Percentiles rank a stretch among this genome's conserved stretches.
These are phyloP conservation scores for Nautilus pompilius DNA, from an alignment of 1,140 invertebrate species.

Conservation along the genomic window DNA sequence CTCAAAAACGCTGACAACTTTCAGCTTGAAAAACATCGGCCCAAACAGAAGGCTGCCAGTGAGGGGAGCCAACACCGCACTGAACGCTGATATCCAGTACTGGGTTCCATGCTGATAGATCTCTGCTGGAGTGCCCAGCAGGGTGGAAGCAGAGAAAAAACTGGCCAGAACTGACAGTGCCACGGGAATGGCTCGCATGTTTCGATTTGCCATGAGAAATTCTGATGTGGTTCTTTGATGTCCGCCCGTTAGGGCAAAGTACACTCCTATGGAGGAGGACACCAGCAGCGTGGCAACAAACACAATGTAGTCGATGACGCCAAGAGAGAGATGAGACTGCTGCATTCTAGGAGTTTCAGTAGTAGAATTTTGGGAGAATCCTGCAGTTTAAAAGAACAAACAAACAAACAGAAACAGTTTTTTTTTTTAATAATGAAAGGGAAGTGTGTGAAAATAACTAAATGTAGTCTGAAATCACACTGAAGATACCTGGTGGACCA, in stretches of 20 bases:
- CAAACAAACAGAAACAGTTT: too few species aligned
- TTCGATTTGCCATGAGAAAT: constrained; percentile 71
- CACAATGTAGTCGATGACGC: constrained; percentile 11
- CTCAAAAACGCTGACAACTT: constrained; percentile 39
- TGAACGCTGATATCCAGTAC: constrained; percentile 37
- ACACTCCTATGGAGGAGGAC: constrained; percentile 69
- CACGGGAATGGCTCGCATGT: constrained; percentile 64
- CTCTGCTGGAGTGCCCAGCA: constrained; percentile 41
- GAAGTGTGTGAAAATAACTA: too few species aligned
- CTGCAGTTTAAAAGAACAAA: too few species aligned
- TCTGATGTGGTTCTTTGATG: constrained; percentile 79
- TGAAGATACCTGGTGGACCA: too few species aligned
- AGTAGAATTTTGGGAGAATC: too few species aligned
- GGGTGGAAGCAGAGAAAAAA: constrained; percentile 85
- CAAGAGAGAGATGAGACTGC: too few species aligned
- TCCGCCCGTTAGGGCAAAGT: constrained; percentile 75
- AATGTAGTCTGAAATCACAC: too few species aligned
- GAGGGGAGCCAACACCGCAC: constrained; percentile 28
- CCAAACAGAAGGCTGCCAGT: constrained; percentile 37
- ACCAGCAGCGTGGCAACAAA: constrained; percentile 8
- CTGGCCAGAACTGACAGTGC: constrained; percentile 57
- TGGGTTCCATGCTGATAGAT: constrained; percentile 41
- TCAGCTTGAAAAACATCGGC: constrained; percentile 36
- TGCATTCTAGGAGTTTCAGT: too few species aligned
- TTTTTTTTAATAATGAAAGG: too few species aligned